Evolutionary conservation across 2,888 invertebrate genomes (phyloP).

Genomic region (Argyra leucocephala): DNA sequence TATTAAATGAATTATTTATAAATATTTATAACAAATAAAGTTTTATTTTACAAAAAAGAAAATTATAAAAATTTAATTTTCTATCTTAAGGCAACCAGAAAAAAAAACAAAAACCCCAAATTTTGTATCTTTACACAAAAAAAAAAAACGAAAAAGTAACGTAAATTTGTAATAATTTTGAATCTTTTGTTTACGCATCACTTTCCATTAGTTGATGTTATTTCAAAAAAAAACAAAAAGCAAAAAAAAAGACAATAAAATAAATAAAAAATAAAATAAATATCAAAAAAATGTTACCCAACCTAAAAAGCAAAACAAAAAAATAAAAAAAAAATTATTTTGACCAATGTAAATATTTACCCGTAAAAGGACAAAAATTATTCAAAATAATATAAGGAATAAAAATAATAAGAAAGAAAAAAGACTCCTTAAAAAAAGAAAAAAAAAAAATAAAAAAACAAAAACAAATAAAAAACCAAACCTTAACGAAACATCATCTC

Average conservation of each 20-base stretch:
- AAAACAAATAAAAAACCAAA: not conserved
- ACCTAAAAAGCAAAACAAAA: not conserved
- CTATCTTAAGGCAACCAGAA: too few species aligned
- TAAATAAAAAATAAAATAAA: too few species aligned
- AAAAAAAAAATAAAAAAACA: not conserved
- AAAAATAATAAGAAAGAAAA: not conserved
- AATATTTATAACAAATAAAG: constrained; percentile 6
- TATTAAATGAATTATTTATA: constrained; percentile 4
- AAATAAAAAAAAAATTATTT: constrained; percentile 1
- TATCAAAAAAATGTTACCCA: too few species aligned
- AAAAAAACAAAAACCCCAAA: too few species aligned
- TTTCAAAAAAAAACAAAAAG: not conserved
- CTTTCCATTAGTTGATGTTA: constrained; percentile 7
- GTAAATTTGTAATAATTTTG: constrained; percentile 1
- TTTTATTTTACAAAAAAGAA: constrained; percentile 6
- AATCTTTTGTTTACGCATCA: constrained; percentile 11
- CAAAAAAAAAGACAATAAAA: not conserved
- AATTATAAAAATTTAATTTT: not conserved
- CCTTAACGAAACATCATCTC: not conserved
- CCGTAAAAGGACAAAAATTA: constrained; percentile 4
- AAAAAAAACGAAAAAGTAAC: not conserved
- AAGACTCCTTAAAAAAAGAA: not conserved
- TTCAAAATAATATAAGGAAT: not conserved
- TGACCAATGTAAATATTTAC: constrained; percentile 1
- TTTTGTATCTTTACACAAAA: not conserved